Base-by-base conservation (phyloP, 64 coral and sea anemone species). In the Anthopleura sola region DNA sequence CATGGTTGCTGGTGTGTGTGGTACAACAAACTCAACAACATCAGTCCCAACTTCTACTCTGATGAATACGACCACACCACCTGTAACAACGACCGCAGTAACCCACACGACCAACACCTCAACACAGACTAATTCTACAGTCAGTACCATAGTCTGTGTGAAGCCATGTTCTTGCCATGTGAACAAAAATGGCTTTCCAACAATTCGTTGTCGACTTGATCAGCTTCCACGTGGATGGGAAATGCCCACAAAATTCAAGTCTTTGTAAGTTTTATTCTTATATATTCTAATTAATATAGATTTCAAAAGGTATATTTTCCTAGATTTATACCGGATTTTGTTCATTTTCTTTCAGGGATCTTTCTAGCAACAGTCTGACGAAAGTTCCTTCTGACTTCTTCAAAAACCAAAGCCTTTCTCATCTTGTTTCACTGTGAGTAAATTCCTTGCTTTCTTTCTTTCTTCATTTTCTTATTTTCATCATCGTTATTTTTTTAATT, bases 341-440 rank as follows among this genome's bases (percentile, higher is more conserved):
- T 79, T 79, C 23, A 32, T 56, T 55, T 60, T 50, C 24, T 55
- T 83, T 36, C 32, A 83, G 82, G 50, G 55, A 56, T 83, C 55
- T 83, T 24, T 83, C 82, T 49, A 54, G 16, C 50, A 83, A 83
- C 34, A 37, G 20, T 24, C 55, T 83, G 11, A 57, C 49, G 20
- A 20, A 5, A 56, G 50, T 83, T 31, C 82, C 82, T 17, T 55
- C 23, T 28, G 28, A 83, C 5, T 83, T 83, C 47, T 83, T 83
- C 55, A 53, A 34, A 31, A 17, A 31, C 3, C 82, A 83, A 11
- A 49, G 38, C 20, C 24, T 83, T 10, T 48, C 19, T 49, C 21
- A 56, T 55, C 50, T 83, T 23, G 11, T 56, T 49, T 83, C 82
- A 17, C n/a, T 83, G 82, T 83, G 39, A 83, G 82, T 83, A 37